Evolutionary conservation across 2,797 vertebrate species (phyloP).

Genomic region (Rhabdophis nuchalis): DNA sequence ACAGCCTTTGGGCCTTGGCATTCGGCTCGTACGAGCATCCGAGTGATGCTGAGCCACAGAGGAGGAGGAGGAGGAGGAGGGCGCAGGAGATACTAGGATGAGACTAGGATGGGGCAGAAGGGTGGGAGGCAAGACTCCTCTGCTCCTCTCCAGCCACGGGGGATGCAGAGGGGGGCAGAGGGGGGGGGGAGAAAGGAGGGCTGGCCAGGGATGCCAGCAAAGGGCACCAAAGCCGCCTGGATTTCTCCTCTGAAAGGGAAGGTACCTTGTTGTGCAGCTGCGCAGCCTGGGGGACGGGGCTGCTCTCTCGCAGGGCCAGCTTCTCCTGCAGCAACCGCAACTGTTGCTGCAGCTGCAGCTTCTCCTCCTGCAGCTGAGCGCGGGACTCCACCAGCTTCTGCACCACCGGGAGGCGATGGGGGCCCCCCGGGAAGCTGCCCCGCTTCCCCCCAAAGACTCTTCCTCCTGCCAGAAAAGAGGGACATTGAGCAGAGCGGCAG

Average conservation of each 20-base stretch:
- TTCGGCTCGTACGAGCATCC: too few species aligned
- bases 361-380: constrained; percentile 69
- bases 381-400: constrained; percentile 73
- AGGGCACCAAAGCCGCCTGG: background rate
- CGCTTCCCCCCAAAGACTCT: constrained; percentile 66
- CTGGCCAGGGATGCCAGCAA: background rate
- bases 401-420: constrained; percentile 51
- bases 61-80: background rate
- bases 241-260: fast-evolving
- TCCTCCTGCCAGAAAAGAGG: constrained; percentile 62
- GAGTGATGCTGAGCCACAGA: background rate
- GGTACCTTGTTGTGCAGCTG: constrained; percentile 83
- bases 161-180: too few species aligned
- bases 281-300: constrained; percentile 70
- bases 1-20: background rate
- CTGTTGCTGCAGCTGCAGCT: constrained; percentile 70
- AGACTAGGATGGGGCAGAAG: too few species aligned
- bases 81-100: background rate
- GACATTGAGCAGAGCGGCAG: background rate
- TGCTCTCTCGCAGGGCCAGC: constrained; percentile 67
- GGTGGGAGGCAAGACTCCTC: too few species aligned
- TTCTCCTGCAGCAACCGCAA: constrained; percentile 63
- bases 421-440: constrained; percentile 29
- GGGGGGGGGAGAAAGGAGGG: background rate
- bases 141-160: background rate